phyloP scores from a whole-genome alignment of 2,113 vertebrate genomes.

The Myrmecobius fasciatus region DNA sequence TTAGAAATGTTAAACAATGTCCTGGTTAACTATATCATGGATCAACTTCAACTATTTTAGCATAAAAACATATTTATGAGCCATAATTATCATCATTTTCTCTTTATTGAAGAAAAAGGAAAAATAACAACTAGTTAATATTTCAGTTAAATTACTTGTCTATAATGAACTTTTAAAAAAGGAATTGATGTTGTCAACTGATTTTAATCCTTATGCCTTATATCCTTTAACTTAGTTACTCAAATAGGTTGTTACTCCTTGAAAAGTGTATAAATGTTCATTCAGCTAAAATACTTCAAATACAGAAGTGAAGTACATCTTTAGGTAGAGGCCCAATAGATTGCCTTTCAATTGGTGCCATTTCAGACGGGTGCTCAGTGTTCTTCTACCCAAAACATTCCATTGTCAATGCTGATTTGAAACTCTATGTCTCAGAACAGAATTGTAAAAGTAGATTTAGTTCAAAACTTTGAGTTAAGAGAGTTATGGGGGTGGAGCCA shows the following conservation, averaged over 20 bases:
- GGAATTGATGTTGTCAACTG: not conserved
- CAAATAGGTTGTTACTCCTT: not conserved
- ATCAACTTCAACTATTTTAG: not conserved
- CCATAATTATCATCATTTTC: not conserved
- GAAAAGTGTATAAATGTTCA: not conserved
- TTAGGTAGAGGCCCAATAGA: not conserved
- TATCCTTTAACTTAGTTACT: conserved; percentile 3
- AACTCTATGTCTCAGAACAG: not conserved
- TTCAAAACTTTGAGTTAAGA: not conserved
- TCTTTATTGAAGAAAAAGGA: not conserved
- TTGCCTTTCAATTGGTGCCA: not conserved
- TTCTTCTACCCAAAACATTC: not conserved
- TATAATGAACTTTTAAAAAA: conserved; percentile 13
- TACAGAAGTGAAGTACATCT: not conserved
- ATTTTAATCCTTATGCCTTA: not conserved
- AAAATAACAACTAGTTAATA: not conserved
- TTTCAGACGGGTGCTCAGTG: not conserved
- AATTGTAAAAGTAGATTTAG: not conserved
- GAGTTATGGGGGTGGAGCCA: too few species aligned
- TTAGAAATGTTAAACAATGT: not conserved
- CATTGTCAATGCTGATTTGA: not conserved
- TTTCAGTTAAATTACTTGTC: not conserved
- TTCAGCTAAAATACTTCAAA: not conserved
- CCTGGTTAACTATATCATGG: not conserved
- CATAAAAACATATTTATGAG: not conserved